Percentiles rank a stretch among this genome's conserved stretches.
Evolutionary conservation across 1,140 invertebrate species (phyloP).

Genomic region (Copidosoma floridanum): DNA sequence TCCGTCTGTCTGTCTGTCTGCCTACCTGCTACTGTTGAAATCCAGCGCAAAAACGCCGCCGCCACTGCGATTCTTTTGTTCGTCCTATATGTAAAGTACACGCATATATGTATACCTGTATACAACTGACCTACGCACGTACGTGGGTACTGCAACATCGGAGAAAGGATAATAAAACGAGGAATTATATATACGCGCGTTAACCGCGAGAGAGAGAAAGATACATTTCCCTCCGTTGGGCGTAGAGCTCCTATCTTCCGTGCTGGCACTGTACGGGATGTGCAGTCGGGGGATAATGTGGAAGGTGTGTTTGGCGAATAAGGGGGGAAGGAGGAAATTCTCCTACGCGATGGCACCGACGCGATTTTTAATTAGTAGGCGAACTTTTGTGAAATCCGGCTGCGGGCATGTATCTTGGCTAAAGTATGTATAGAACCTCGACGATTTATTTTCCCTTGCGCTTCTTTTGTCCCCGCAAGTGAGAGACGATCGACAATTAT

Average conservation of each 20-base stretch:
- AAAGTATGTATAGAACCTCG: too few relatives aligned
- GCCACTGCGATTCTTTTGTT: constrained; percentile 31
- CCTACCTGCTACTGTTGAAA: background rate
- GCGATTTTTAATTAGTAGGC: constrained; percentile 13
- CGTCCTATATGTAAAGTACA: too few relatives aligned
- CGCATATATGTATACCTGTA: too few relatives aligned
- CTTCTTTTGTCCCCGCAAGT: too few relatives aligned
- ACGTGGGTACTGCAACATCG: background rate
- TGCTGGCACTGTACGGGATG: too few relatives aligned
- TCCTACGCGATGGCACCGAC: background rate
- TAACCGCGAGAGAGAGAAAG: background rate
- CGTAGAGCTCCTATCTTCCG: too few relatives aligned
- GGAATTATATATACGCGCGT: constrained; percentile 12
- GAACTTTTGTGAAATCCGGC: constrained; percentile 14
- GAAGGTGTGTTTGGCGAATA: too few relatives aligned
- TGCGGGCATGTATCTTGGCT: constrained; percentile 17
- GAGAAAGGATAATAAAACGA: constrained; percentile 1
- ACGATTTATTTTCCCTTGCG: too few relatives aligned
- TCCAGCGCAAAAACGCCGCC: background rate
- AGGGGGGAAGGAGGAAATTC: too few relatives aligned
- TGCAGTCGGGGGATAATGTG: too few relatives aligned
- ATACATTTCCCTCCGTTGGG: background rate
- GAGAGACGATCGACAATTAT: too few relatives aligned
- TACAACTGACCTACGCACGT: background rate
- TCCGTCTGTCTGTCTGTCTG: background rate